These are phyloP conservation scores for Oligia latruncula DNA, from an alignment of 2,888 invertebrate genomes.

Conservation along the genomic window DNA sequence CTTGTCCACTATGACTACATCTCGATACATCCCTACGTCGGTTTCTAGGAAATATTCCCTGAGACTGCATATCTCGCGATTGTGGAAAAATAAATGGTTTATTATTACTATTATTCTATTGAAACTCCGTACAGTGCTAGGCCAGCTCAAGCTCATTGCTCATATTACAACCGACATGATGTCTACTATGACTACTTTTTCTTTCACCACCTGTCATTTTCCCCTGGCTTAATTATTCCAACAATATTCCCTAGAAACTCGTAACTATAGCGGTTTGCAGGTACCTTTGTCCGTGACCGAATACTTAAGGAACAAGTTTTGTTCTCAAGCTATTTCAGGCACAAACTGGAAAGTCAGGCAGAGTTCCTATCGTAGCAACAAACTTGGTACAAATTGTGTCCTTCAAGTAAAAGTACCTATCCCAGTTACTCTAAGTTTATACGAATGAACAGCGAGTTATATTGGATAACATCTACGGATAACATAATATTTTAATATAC, in stretches of 20 bases:
- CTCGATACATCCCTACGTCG: no score
- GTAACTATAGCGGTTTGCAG: neutral
- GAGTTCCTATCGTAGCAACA: conserved; percentile 22
- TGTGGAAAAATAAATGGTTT: no score
- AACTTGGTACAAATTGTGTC: conserved; percentile 46
- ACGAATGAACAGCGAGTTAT: neutral
- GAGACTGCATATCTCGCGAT: no score
- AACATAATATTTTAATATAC: neutral
- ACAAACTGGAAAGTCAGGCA: conserved; percentile 34
- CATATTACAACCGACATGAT: neutral
- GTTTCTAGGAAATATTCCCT: no score
- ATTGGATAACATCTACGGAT: neutral
- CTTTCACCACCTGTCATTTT: neutral
- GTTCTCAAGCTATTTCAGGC: conserved; percentile 27
- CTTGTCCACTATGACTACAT: no score
- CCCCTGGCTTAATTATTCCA: neutral
- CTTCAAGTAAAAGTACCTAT: conserved; percentile 19
- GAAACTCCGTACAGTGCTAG: neutral
- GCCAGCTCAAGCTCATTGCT: neutral
- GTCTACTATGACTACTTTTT: neutral
- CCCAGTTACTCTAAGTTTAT: neutral
- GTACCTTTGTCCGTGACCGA: conserved; percentile 8
- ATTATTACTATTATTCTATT: neutral
- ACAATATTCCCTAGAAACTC: neutral
- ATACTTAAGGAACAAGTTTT: conserved; percentile 38